These are phyloP conservation scores for Apostichopus japonicus DNA, from an alignment of 35 echinoderm and acorn worm genomes.

Conservation along the genomic window DNA sequence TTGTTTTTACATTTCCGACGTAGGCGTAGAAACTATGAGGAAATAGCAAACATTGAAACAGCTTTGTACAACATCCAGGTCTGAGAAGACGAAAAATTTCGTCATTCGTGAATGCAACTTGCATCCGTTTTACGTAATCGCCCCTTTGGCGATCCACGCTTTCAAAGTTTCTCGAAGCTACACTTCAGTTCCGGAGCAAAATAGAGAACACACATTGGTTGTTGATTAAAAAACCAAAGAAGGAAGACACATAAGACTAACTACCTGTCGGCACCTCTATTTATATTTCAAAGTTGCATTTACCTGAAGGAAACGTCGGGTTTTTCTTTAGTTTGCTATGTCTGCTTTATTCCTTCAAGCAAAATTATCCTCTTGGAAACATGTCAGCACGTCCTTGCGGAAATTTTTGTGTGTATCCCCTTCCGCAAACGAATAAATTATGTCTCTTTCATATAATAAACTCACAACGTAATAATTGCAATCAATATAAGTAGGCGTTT, in stretches of 20 bases:
- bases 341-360: neutral
- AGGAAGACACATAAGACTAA: neutral
- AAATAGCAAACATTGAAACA: neutral
- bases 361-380: neutral
- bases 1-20: neutral
- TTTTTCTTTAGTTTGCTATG: neutral
- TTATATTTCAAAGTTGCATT: neutral
- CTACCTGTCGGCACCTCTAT: neutral
- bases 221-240: neutral
- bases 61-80: neutral
- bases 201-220: neutral
- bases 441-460: neutral
- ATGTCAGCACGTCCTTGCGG: neutral
- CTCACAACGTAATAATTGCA: neutral
- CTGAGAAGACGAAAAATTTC: neutral
- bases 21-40: neutral
- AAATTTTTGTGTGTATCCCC: neutral
- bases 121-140: slow-evolving; percentile 5
- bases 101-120: neutral
- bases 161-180: neutral
- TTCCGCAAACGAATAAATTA: slow-evolving; percentile 1
- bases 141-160: neutral
- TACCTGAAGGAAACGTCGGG: neutral
- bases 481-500: neutral
- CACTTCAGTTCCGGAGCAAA: neutral